Evolutionary conservation across 2,797 vertebrate species (phyloP).

Genomic region (Babyrousa celebensis): DNA sequence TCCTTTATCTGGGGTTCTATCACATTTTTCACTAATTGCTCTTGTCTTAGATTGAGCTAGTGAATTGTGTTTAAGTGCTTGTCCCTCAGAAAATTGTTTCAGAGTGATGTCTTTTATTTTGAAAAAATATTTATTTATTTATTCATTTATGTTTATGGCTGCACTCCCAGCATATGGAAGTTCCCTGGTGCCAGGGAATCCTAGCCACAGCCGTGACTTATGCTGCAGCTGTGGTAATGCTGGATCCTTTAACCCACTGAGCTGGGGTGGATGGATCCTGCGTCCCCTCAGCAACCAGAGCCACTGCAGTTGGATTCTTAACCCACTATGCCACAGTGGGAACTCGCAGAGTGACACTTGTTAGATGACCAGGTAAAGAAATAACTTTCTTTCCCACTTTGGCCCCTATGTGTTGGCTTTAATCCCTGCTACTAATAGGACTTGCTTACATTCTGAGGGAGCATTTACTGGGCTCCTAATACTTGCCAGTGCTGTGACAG

Average conservation of each 20-base stretch:
- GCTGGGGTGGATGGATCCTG: too few species aligned
- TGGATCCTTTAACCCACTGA: too few species aligned
- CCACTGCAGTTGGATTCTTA: too few species aligned
- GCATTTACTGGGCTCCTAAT: neutral
- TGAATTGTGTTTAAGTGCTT: slow-evolving; percentile 51
- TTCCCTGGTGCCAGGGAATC: too few species aligned
- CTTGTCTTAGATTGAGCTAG: slow-evolving; percentile 10
- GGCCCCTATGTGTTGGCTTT: neutral
- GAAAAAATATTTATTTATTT: too few species aligned
- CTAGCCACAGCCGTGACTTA: too few species aligned
- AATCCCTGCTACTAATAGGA: neutral
- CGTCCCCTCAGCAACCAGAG: too few species aligned
- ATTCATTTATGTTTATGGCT: too few species aligned
- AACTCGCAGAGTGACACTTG: neutral
- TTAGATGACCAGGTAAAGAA: neutral
- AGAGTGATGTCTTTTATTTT: neutral
- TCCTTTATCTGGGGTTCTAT: neutral
- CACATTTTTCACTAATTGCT: neutral
- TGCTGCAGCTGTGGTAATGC: too few species aligned
- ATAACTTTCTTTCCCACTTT: neutral
- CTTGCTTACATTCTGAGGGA: neutral
- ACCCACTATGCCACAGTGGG: too few species aligned
- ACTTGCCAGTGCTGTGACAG: neutral
- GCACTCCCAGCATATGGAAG: too few species aligned
- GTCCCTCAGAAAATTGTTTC: slow-evolving; percentile 28